Base-by-base conservation (phyloP, 2,888 invertebrate species). In the Lasioglossum vierecki region DNA sequence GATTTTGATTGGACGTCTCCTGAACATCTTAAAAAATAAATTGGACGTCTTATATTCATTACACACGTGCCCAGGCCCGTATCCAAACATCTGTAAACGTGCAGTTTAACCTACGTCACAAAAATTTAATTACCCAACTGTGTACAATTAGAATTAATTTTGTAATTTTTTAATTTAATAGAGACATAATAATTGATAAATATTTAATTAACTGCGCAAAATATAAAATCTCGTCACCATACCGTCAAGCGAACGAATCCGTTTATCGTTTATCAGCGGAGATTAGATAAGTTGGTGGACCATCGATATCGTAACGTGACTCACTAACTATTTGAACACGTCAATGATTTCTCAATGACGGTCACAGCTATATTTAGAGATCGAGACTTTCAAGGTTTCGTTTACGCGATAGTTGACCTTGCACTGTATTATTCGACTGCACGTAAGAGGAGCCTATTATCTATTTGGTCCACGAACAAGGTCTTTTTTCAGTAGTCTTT, bases 251-350 rank as follows among this genome's bases (percentile, higher is more conserved):
- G 35, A 41, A 76, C 39, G n/a, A 41, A 76, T 35, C 26, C 13
- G 53, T 41, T 41, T 49, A 60, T 83, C 80, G 79, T 63, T 82
- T 79, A 71, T 80, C 79, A n/a, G 70, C 57, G 26, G 0, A 80
- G 89, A 89, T 89, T 89, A 89, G 89, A 89, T 89, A 89, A 86
- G 71, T 73, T 39, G 13, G 30, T 39, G 46, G 41, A 70, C 60
- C 80, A 86, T 83, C 86, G 44, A 81, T 85, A 78, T 72, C 66
- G 15, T 71, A 63, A 71, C 76, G 80, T 30, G 78, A 41, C 39
- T 70, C 30, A 70, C 70, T n/a, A 2, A 44, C 11, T 41, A 41
- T 70, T 41, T 11, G 13, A n/a, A 70, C 39, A 70, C 39, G 39
- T 41, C n/a, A n/a, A 70, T 70, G 70, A 70, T 70, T 70, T 70